Percentiles rank a stretch among this genome's conserved stretches.
These are phyloP conservation scores for Netelia fuscicornis DNA, from an alignment of 2,888 invertebrate species.

Conservation along the genomic window DNA sequence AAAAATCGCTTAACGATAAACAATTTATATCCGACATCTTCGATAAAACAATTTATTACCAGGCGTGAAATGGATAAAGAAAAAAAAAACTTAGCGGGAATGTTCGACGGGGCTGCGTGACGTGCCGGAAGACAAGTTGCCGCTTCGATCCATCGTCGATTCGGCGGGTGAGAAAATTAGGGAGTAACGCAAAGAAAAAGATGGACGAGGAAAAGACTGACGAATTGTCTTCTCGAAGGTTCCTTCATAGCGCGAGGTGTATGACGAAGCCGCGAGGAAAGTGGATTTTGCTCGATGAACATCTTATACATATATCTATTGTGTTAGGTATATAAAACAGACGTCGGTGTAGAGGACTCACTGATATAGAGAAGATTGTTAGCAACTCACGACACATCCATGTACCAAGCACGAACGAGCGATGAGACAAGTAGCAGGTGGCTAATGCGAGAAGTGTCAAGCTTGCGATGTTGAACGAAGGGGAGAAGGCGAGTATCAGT, in stretches of 20 bases:
- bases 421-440: slow-evolving; percentile 79
- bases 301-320: background rate
- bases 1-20: background rate
- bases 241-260: background rate
- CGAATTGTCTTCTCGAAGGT: background rate
- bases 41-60: slow-evolving; percentile 13
- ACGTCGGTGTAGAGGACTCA: slow-evolving; percentile 67
- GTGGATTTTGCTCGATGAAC: slow-evolving; percentile 35
- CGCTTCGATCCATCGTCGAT: background rate
- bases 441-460: slow-evolving; percentile 76
- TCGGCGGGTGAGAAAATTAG: background rate
- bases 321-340: slow-evolving; percentile 31
- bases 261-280: slow-evolving; percentile 30
- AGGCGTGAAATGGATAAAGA: slow-evolving; percentile 3
- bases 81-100: background rate
- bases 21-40: background rate
- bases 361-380: slow-evolving; percentile 48
- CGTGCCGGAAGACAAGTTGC: slow-evolving; percentile 24
- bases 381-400: slow-evolving; percentile 56
- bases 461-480: slow-evolving; percentile 39
- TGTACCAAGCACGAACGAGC: slow-evolving; percentile 57
- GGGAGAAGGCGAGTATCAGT: slow-evolving; percentile 67
- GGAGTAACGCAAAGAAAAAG: background rate
- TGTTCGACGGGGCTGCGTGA: background rate
- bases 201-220: slow-evolving; percentile 8